Conservation (phyloP, 2,113 vertebrate genomes). For the Hydropotes inermis region DNA sequence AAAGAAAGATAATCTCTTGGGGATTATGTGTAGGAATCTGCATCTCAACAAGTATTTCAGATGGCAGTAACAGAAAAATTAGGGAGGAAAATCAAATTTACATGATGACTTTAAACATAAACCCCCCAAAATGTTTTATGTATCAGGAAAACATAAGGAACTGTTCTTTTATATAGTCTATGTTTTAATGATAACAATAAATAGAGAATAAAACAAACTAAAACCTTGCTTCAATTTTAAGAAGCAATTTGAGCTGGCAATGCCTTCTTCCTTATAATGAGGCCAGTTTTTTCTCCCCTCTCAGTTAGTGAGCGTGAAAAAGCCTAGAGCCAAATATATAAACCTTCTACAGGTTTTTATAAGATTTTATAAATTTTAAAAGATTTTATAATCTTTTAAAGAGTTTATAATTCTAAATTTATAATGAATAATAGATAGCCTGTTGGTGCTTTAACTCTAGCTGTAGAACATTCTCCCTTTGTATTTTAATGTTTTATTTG, state of each 20-base stretch:
- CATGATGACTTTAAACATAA: background rate
- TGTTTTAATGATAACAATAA: background rate
- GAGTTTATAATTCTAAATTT: slow-evolving; percentile 22
- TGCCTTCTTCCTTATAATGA: background rate
- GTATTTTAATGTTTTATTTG: background rate
- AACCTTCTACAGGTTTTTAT: background rate
- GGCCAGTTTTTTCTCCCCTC: background rate
- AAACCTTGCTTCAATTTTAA: slow-evolving; percentile 18
- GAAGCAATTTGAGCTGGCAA: background rate
- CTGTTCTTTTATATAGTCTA: background rate
- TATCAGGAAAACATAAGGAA: background rate
- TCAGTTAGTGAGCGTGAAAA: background rate
- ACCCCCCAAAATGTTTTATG: background rate
- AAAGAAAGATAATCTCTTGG: background rate
- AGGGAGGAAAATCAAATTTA: background rate
- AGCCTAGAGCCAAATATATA: background rate
- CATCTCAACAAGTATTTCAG: background rate
- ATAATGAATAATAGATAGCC: background rate
- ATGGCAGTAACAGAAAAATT: slow-evolving; percentile 8
- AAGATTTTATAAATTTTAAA: background rate
- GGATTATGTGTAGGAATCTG: background rate
- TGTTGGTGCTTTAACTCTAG: background rate
- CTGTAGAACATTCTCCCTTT: background rate
- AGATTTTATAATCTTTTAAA: slow-evolving; percentile 20
- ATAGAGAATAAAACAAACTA: background rate